Evolutionary conservation across 1,140 invertebrate genomes (phyloP).

Genomic region (Drosophila athabasca): DNA sequence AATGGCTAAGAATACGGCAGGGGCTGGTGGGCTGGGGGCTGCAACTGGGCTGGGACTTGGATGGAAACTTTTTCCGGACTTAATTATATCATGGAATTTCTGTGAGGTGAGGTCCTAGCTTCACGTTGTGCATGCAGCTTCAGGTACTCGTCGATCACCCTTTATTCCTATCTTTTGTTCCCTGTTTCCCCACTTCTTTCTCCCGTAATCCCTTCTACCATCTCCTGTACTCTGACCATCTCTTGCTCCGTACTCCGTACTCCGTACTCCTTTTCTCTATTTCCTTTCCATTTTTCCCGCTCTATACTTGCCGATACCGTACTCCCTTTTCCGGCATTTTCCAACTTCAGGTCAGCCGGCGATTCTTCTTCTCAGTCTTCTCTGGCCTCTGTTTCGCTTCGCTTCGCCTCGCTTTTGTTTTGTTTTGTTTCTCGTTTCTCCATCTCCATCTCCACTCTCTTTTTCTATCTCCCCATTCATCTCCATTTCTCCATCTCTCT

Average conservation of each 20-base stretch:
- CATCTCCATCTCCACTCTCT: background rate
- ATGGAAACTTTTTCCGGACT: too few relatives aligned
- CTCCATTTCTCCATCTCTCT: background rate
- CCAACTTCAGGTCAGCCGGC: conserved; percentile 27
- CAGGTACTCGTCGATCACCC: too few relatives aligned
- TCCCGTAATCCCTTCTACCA: too few relatives aligned
- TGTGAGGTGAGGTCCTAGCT: background rate
- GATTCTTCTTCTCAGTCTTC: conserved; percentile 5
- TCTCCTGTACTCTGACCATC: background rate
- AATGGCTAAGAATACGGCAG: background rate
- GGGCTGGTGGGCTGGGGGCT: too few relatives aligned
- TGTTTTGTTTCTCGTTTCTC: conserved; percentile 27
- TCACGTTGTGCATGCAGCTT: too few relatives aligned
- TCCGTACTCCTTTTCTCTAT: background rate
- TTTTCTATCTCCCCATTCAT: background rate
- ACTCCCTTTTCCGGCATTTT: conserved; percentile 20
- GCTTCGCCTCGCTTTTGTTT: conserved; percentile 28
- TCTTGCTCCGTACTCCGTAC: too few relatives aligned
- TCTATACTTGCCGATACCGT: background rate
- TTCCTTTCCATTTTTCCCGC: background rate
- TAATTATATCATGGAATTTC: too few relatives aligned
- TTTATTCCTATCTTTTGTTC: background rate
- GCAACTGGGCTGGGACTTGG: background rate
- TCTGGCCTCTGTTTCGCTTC: conserved; percentile 34
- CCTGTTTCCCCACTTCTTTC: background rate